Conservation (phyloP, 1,140 invertebrate genomes). For the Euwallacea similis region DNA sequence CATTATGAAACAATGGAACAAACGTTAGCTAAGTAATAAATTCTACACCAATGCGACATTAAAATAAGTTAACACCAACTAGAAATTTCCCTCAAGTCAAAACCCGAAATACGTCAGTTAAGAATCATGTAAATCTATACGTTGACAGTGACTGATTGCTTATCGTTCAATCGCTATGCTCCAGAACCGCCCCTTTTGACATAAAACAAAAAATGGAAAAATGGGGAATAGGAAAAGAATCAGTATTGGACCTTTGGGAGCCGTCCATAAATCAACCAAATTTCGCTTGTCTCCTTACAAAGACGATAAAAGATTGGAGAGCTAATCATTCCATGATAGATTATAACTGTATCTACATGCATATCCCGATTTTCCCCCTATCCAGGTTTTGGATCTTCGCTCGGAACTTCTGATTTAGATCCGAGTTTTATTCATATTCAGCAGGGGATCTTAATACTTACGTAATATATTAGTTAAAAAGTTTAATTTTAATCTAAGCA, state of each 20-base stretch:
- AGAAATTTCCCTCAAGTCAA: neutral
- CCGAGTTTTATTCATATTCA: too few relatives aligned
- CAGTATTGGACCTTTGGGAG: slow-evolving; percentile 15
- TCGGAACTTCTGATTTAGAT: neutral
- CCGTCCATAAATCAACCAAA: slow-evolving; percentile 34
- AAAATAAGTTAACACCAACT: too few relatives aligned
- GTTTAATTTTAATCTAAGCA: neutral
- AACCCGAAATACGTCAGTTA: slow-evolving; percentile 8
- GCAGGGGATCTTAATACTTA: too few relatives aligned
- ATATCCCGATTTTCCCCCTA: neutral
- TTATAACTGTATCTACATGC: slow-evolving; percentile 28
- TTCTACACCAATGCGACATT: too few relatives aligned
- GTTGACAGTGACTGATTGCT: slow-evolving; percentile 35
- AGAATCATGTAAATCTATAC: slow-evolving; percentile 32
- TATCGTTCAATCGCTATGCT: slow-evolving; percentile 15
- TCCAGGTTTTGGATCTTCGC: neutral
- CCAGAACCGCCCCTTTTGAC: slow-evolving; percentile 16
- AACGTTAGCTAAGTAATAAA: too few relatives aligned
- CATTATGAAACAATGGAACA: too few relatives aligned
- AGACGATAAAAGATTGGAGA: slow-evolving; percentile 35
- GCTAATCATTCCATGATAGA: slow-evolving; percentile 32
- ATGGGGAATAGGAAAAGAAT: slow-evolving; percentile 6
- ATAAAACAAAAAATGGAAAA: slow-evolving; percentile 34
- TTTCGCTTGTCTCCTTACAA: slow-evolving; percentile 32
- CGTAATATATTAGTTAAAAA: too few relatives aligned